These are phyloP conservation scores for Emydoidea blandingii DNA, from an alignment of 2,797 vertebrate species.

Conservation along the genomic window DNA sequence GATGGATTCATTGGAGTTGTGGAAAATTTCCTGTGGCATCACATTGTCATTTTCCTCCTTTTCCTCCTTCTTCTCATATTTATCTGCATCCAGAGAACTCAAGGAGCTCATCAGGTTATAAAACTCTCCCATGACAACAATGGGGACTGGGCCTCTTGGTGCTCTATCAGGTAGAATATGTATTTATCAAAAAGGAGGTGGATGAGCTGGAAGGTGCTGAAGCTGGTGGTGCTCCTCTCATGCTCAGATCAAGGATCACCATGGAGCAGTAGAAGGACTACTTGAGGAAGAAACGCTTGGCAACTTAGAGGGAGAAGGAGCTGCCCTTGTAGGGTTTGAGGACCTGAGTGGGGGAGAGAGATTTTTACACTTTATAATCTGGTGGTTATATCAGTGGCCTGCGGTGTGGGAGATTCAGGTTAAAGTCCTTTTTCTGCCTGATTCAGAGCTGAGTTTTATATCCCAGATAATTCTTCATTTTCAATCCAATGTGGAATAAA, in stretches of 20 bases:
- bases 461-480: not conserved
- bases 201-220: not conserved
- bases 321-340: not conserved
- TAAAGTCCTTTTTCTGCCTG: not conserved
- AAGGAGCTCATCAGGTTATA: constrained; percentile 86
- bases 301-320: not conserved
- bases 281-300: not conserved
- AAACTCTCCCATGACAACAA: constrained; percentile 79
- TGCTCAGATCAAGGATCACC: not conserved
- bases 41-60: constrained; percentile 93
- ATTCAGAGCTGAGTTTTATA: not conserved
- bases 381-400: not conserved
- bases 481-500: not conserved
- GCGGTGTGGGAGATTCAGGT: not conserved
- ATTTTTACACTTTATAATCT: not conserved
- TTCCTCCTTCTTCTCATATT: constrained; percentile 94
- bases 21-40: constrained; percentile 83
- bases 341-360: not conserved
- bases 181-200: not conserved
- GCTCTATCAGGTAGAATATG: not conserved
- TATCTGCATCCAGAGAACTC: constrained; percentile 86
- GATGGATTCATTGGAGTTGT: constrained; percentile 80
- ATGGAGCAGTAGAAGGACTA: not conserved
- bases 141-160: not conserved
- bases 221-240: not conserved